A percentile compares a stretch with the other conserved stretches of the same genome.
phyloP scores from a whole-genome alignment of 1,140 invertebrate genomes.

The Rhopalosiphum padi region DNA sequence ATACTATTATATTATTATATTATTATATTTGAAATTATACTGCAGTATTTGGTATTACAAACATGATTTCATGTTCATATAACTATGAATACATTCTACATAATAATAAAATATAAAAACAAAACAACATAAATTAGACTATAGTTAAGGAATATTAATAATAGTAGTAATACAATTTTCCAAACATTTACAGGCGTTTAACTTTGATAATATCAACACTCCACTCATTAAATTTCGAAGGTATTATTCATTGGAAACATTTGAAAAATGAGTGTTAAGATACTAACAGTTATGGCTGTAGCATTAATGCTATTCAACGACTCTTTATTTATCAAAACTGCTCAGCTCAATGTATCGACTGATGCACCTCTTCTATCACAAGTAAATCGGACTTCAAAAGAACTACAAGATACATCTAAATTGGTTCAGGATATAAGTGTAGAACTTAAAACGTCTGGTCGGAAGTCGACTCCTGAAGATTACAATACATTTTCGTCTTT shows the following conservation, averaged over 20 bases:
- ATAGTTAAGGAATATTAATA: background rate
- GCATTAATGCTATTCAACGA: background rate
- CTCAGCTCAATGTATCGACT: background rate
- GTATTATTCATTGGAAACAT: background rate
- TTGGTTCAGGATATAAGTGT: background rate
- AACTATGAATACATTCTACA: too few relatives aligned
- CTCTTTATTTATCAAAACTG: background rate
- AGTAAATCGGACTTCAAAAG: constrained; percentile 27
- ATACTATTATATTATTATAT: too few relatives aligned
- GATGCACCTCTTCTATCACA: background rate
- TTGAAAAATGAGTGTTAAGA: background rate
- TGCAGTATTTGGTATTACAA: too few relatives aligned
- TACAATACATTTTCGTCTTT: constrained; percentile 26
- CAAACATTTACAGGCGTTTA: background rate
- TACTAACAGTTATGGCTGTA: background rate
- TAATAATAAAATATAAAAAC: too few relatives aligned
- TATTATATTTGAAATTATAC: too few relatives aligned
- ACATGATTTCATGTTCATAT: too few relatives aligned
- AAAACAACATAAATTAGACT: too few relatives aligned
- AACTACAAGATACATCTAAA: constrained; percentile 9
- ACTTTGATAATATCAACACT: too few relatives aligned
- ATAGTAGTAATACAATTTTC: background rate
- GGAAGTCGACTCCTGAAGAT: background rate
- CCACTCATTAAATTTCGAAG: background rate
- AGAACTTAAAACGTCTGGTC: background rate